Conservation (phyloP, 2,888 invertebrate genomes). For the Caenorhabditis becei region DNA sequence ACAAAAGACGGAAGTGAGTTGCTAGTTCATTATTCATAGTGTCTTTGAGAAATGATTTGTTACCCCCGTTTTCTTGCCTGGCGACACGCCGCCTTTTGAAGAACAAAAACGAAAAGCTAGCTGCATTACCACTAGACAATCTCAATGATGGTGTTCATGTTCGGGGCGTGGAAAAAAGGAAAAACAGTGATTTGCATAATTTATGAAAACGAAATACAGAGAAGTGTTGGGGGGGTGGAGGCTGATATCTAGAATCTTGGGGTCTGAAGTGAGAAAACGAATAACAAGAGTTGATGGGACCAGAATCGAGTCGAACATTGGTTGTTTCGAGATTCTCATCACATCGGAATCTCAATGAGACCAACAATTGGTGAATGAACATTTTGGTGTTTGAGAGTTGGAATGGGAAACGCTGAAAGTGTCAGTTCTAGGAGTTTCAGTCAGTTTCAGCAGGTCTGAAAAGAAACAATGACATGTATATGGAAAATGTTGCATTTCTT, state of each 20-base stretch:
- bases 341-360: conserved; percentile 1
- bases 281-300: conserved; percentile 29
- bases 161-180: no score
- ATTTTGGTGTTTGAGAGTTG: conserved; percentile 44
- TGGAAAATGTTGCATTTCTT: no score
- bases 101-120: background rate
- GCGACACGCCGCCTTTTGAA: background rate
- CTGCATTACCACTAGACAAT: background rate
- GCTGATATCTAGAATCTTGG: no score
- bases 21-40: conserved; percentile 51
- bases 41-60: conserved; percentile 46
- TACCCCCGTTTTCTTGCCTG: conserved; percentile 7
- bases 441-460: no score
- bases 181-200: conserved; percentile 51
- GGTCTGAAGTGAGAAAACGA: background rate
- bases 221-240: no score
- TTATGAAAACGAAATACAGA: conserved; percentile 53
- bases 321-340: conserved; percentile 2
- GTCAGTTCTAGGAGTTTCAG: conserved; percentile 17
- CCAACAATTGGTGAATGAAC: conserved; percentile 30
- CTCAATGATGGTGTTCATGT: conserved; percentile 10
- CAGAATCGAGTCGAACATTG: conserved; percentile 22
- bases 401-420: conserved; percentile 10
- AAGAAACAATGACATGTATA: no score
- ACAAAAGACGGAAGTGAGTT: conserved; percentile 10